A percentile compares a stretch with the other conserved stretches of the same genome.
These are phyloP conservation scores for Heliconius ismenius DNA, from an alignment of 2,888 invertebrate genomes.

Conservation along the genomic window DNA sequence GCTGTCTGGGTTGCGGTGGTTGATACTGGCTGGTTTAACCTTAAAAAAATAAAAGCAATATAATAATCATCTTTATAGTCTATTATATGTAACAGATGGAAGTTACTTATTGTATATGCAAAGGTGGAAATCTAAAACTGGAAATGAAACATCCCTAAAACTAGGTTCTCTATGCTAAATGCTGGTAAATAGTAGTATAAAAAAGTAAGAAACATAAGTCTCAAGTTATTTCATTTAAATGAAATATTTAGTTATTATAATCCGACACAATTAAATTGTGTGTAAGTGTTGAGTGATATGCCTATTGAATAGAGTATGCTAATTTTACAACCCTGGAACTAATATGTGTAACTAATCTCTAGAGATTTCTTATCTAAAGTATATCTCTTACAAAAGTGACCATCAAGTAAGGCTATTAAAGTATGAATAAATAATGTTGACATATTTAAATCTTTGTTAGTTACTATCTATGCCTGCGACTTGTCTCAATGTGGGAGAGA, in stretches of 20 bases:
- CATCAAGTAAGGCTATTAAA: background rate
- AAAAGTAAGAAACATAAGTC: background rate
- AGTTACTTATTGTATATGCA: background rate
- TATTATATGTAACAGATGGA: background rate
- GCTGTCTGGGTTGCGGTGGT: constrained; percentile 72
- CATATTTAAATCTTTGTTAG: background rate
- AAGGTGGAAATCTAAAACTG: background rate
- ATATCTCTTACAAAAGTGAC: background rate
- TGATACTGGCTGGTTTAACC: constrained; percentile 82
- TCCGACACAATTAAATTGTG: constrained; percentile 9
- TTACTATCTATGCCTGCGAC: no score
- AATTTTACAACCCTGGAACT: background rate
- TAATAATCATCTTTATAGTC: background rate
- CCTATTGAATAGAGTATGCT: constrained; percentile 7
- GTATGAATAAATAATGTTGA: background rate
- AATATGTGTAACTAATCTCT: constrained; percentile 14
- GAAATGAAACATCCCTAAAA: background rate
- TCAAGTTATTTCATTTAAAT: background rate
- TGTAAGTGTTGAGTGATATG: constrained; percentile 16
- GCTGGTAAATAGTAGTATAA: background rate
- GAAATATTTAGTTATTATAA: constrained; percentile 14
- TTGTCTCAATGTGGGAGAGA: no score
- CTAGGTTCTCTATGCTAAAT: background rate
- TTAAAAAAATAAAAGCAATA: constrained; percentile 2
- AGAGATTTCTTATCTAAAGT: background rate